These are phyloP conservation scores for Fopius arisanus DNA, from an alignment of 1,140 invertebrate species.

Conservation along the genomic window DNA sequence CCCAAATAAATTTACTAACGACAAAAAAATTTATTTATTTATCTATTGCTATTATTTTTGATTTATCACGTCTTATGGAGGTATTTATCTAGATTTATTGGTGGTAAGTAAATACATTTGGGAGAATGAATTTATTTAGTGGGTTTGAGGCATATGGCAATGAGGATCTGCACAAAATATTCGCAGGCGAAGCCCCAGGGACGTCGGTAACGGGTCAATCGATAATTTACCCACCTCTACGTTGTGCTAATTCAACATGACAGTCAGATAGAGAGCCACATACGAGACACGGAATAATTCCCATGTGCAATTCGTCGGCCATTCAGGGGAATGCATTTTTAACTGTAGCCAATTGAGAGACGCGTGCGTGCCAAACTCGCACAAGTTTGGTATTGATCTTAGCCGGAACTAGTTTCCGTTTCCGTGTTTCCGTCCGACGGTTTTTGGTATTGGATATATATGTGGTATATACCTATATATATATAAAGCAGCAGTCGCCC, in stretches of 20 bases:
- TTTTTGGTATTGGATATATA: conserved; percentile 23
- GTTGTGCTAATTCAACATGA: not conserved
- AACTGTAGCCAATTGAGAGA: not conserved
- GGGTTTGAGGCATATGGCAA: not conserved
- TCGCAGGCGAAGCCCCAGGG: not conserved
- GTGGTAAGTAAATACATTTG: too few species aligned
- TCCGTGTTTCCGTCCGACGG: conserved; percentile 47
- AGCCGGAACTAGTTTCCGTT: conserved; percentile 62
- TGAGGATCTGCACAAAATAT: not conserved
- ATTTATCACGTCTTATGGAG: too few species aligned
- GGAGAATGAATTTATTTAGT: not conserved
- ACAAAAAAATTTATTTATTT: too few species aligned
- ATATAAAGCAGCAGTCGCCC: conserved; percentile 27
- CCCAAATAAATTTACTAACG: too few species aligned
- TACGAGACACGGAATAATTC: not conserved
- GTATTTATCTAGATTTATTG: too few species aligned
- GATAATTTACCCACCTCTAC: not conserved
- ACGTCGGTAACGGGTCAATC: not conserved
- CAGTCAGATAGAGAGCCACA: not conserved
- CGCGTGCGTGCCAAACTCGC: conserved; percentile 48
- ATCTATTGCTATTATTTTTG: too few species aligned
- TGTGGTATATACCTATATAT: too few species aligned
- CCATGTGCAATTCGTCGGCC: not conserved
- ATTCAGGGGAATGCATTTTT: not conserved
- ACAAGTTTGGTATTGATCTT: conserved; percentile 58